Evolutionary conservation across 2,113 vertebrate genomes (phyloP), one percentile per base, ranked within the genome.

Genomic region (Lamprotornis superbus): DNA sequence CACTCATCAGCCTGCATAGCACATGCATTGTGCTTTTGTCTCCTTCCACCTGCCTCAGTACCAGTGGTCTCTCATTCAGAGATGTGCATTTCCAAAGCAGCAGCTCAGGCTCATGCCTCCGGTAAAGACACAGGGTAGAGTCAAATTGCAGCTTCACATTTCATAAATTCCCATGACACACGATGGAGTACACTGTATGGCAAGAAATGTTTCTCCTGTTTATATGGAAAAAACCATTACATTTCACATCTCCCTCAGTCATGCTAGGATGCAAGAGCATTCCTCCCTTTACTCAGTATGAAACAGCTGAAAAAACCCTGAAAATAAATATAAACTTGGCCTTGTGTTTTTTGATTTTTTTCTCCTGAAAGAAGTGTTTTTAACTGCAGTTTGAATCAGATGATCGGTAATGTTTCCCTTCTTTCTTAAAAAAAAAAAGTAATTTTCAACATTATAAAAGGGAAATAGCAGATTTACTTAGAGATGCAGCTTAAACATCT

Each of bases 161-260:
- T 74, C 46, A 39, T n/a, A 60, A n/a, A 44, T 40, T 31, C 23
- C 33, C 46, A 3, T 33, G 15, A 11, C 1, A 35, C 2, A 2
- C 0, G 0, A 12, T n/a, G 11, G 39, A 73, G 42, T 31, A 27
- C 4, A 3, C 35, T 42, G 15, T 17, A 16, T 9, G 7, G 15
- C 17, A 65, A 15, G 19, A 64, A 80, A 10, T 1, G 1, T 10
- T 35, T 57, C 33, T 40, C 23, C 30, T 44, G 9, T 6, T 57
- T 10, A 4, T 17, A 4, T 6, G 10, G 56, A 63, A 56, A 52
- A 52, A 11, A 50, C 19, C 9, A 11, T 35, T 8, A 15, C 0
- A 0, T 30, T 30, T 39, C 35, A 25, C 20, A 61, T 23, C 4
- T 27, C 14, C 3, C 19, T 64, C 8, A 33, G 59, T 23, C n/a